A percentile compares a stretch with the other conserved stretches of the same genome.
phyloP scores from a whole-genome alignment of 2,113 vertebrate genomes.

The Crotalus viridis region DNA sequence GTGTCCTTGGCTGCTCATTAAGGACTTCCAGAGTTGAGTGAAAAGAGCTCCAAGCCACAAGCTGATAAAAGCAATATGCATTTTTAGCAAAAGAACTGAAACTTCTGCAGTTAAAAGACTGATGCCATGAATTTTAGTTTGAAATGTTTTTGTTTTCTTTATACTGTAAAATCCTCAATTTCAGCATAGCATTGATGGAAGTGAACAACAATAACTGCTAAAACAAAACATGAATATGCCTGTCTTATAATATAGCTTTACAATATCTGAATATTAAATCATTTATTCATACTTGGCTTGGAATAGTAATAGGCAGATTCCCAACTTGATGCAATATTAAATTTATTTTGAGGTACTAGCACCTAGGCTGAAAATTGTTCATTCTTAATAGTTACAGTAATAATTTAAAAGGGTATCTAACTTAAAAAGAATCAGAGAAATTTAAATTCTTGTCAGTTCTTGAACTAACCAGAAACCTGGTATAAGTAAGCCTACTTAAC shows the following conservation, averaged over 20 bases:
- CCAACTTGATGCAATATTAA: slow-evolving; percentile 30
- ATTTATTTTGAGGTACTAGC: slow-evolving; percentile 7
- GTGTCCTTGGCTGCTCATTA: slow-evolving; percentile 49
- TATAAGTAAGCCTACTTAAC: slow-evolving; percentile 51
- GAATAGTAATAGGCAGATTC: slow-evolving; percentile 34
- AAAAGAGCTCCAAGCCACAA: slow-evolving; percentile 40
- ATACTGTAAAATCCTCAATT: slow-evolving; percentile 27
- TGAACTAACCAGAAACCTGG: slow-evolving; percentile 24
- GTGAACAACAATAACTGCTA: slow-evolving; percentile 10
- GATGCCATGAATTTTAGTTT: slow-evolving; percentile 47
- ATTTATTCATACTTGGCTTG: slow-evolving; percentile 41
- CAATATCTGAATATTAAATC: slow-evolving; percentile 19
- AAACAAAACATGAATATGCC: slow-evolving; percentile 18
- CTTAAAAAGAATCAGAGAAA: slow-evolving; percentile 24
- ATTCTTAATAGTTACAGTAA: slow-evolving; percentile 20
- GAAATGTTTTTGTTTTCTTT: slow-evolving; percentile 24
- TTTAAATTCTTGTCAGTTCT: slow-evolving; percentile 34
- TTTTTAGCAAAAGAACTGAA: slow-evolving; percentile 51
- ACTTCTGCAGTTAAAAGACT: slow-evolving; percentile 46
- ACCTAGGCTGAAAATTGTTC: slow-evolving; percentile 4
- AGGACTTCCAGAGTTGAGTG: slow-evolving; percentile 59
- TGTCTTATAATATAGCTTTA: slow-evolving; percentile 27
- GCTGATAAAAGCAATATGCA: slow-evolving; percentile 47
- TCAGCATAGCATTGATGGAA: slow-evolving; percentile 45
- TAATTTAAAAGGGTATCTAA: slow-evolving; percentile 3